Conservation (phyloP, 2,797 vertebrate genomes). For the Tapera naevia region DNA sequence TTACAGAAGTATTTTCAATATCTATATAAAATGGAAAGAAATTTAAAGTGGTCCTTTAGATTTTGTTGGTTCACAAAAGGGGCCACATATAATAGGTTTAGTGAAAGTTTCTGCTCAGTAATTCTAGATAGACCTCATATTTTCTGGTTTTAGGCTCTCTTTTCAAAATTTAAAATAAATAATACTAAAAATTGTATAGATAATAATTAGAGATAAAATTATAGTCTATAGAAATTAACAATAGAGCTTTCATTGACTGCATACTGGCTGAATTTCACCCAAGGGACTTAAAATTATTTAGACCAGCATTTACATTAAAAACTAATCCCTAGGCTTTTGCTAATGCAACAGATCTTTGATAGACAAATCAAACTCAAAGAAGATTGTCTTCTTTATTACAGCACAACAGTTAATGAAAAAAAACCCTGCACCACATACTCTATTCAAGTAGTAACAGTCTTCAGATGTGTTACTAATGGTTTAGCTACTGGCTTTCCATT, state of each 20-base stretch:
- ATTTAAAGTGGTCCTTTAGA: background rate
- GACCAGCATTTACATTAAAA: background rate
- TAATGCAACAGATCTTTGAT: background rate
- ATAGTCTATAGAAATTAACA: background rate
- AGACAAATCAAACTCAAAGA: background rate
- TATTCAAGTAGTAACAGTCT: background rate
- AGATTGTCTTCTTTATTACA: background rate
- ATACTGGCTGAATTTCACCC: background rate
- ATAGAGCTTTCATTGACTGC: background rate
- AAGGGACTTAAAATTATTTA: background rate
- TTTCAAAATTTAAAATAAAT: background rate
- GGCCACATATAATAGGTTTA: background rate
- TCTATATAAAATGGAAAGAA: background rate
- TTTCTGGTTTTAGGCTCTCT: background rate
- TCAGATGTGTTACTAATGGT: background rate
- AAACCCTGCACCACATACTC: background rate
- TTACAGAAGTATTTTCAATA: background rate
- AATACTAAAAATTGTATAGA: background rate
- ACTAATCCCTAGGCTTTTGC: background rate
- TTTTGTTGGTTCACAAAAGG: background rate
- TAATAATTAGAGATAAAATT: background rate
- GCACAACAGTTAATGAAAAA: background rate
- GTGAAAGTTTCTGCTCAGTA: background rate
- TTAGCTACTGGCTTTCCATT: background rate
- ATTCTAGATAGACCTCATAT: rapidly evolving